Evolutionary conservation across 2,113 vertebrate genomes (phyloP).

Genomic region (Cercopithecus mona): DNA sequence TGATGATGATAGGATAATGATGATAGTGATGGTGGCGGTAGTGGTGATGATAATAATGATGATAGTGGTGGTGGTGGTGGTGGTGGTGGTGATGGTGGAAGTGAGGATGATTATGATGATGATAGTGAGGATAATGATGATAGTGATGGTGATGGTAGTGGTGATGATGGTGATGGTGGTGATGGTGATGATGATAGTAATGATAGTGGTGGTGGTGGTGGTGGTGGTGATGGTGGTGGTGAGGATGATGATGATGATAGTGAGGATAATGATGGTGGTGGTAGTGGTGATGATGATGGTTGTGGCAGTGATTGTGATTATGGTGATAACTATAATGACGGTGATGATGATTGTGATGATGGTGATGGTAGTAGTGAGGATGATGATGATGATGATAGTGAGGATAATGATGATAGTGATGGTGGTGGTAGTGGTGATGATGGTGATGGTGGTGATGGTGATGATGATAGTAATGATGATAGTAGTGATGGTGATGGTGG

Average conservation of each 20-base stretch:
- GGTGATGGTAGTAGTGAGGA: too few species aligned
- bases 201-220: accelerated
- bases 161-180: accelerated
- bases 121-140: too few species aligned
- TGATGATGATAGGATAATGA: too few species aligned
- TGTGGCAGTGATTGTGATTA: too few species aligned
- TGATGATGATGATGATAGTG: too few species aligned
- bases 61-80: neutral
- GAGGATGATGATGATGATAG: accelerated
- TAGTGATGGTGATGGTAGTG: too few species aligned
- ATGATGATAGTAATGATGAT: too few species aligned
- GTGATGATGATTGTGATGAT: neutral
- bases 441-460: neutral
- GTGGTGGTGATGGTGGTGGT: accelerated
- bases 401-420: accelerated
- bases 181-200: too few species aligned
- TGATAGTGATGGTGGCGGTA: accelerated
- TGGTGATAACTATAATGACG: too few species aligned
- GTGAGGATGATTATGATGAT: neutral
- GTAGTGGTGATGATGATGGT: accelerated
- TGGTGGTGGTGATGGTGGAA: neutral
- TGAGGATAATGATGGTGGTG: accelerated
- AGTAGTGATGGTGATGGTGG: accelerated
- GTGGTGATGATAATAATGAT: too few species aligned
- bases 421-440: accelerated